Evolutionary conservation across 2,113 vertebrate species (phyloP).

Genomic region (Lophochroa leadbeateri): DNA sequence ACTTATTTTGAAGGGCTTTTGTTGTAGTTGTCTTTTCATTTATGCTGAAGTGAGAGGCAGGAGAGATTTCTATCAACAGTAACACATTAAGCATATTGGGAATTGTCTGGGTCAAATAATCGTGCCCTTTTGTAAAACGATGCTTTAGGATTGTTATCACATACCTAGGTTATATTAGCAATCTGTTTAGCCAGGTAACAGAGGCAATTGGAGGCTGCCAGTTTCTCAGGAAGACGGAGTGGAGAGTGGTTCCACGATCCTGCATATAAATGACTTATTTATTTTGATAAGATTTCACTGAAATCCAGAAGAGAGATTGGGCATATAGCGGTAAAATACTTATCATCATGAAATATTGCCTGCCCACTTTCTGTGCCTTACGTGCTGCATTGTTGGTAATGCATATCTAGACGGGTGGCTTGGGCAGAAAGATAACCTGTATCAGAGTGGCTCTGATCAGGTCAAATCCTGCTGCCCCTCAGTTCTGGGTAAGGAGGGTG

Average conservation of each 20-base stretch:
- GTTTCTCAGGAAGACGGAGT: slow-evolving; percentile 12
- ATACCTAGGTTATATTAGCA: slow-evolving; percentile 30
- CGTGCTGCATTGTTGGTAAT: not conserved
- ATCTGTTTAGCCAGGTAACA: slow-evolving; percentile 43
- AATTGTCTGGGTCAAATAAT: slow-evolving; percentile 51
- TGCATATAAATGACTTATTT: slow-evolving; percentile 65
- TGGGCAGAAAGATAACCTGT: not conserved
- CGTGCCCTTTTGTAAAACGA: not conserved
- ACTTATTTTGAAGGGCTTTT: not conserved
- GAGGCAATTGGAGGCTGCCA: not conserved
- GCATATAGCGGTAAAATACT: not conserved
- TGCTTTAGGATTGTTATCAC: slow-evolving; percentile 47
- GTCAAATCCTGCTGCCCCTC: not conserved
- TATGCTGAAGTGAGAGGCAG: not conserved
- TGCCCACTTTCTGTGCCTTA: not conserved
- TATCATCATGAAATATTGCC: not conserved
- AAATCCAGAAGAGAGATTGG: slow-evolving; percentile 20
- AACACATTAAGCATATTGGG: not conserved
- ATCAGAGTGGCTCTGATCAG: not conserved
- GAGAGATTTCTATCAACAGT: slow-evolving; percentile 6
- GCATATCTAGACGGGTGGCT: not conserved
- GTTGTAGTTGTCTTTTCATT: slow-evolving; percentile 13
- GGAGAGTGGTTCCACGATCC: slow-evolving; percentile 1
- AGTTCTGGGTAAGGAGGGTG: not conserved
- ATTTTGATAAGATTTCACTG: slow-evolving; percentile 47